These are phyloP conservation scores for Ictalurus punctatus DNA, from an alignment of 2,113 vertebrate genomes.

Conservation along the genomic window DNA sequence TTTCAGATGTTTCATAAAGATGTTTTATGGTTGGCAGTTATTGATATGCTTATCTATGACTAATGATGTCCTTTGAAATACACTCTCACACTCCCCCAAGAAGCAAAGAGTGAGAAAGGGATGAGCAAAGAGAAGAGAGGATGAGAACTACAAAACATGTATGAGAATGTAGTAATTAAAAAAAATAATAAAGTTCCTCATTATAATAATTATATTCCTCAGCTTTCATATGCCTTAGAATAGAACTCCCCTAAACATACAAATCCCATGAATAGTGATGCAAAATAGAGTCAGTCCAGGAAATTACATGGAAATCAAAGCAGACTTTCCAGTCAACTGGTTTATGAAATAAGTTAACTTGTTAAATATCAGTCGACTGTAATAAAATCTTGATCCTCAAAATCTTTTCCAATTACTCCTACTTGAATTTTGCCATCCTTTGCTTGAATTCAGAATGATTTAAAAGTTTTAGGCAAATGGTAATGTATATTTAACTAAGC, in stretches of 20 bases:
- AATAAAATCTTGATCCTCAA: not conserved
- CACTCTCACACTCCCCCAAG: not conserved
- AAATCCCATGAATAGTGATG: not conserved
- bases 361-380: slow-evolving; percentile 9
- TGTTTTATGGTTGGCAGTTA: not conserved
- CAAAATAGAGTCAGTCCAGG: slow-evolving; percentile 3
- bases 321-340: not conserved
- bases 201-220: slow-evolving; percentile 19
- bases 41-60: not conserved
- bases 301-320: slow-evolving; percentile 20
- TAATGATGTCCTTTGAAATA: not conserved
- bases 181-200: not conserved
- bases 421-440: not conserved
- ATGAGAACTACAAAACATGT: not conserved
- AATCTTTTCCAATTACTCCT: not conserved
- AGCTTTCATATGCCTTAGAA: slow-evolving; percentile 13
- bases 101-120: not conserved
- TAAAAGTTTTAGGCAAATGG: not conserved
- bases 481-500: not conserved
- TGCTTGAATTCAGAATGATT: not conserved
- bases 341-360: slow-evolving; percentile 15
- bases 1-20: not conserved
- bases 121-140: not conserved
- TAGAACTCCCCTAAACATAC: not conserved
- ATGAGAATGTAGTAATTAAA: not conserved